phyloP scores from a whole-genome alignment of 1,140 invertebrate species.

The Amyelois transitella region DNA sequence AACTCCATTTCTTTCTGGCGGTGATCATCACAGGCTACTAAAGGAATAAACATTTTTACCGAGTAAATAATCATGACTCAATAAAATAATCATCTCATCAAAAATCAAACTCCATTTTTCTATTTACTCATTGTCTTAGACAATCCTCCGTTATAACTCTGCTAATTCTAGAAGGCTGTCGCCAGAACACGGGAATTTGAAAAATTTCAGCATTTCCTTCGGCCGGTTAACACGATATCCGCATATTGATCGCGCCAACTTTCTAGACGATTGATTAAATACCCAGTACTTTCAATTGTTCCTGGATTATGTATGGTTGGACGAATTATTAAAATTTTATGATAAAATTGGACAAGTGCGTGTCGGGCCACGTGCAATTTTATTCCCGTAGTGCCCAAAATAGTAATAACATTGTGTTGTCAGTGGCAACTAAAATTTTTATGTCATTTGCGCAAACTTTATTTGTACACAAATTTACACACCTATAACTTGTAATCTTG shows the following conservation, averaged over 20 bases:
- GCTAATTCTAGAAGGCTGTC: slow-evolving; percentile 39
- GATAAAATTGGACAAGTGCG: neutral
- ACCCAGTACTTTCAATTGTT: slow-evolving; percentile 19
- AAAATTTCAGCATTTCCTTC: slow-evolving; percentile 25
- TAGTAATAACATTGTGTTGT: too few relatives aligned
- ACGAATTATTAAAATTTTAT: neutral
- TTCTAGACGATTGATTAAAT: slow-evolving; percentile 68
- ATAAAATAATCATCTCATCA: too few relatives aligned
- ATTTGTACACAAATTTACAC: too few relatives aligned
- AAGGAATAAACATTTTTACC: too few relatives aligned
- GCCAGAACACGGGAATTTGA: slow-evolving; percentile 16
- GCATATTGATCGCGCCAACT: slow-evolving; percentile 62
- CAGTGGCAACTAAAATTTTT: too few relatives aligned
- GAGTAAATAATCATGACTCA: too few relatives aligned
- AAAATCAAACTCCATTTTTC: neutral
- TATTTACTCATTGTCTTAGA: neutral
- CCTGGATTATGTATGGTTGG: slow-evolving; percentile 1
- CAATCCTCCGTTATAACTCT: slow-evolving; percentile 30
- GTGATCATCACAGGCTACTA: too few relatives aligned
- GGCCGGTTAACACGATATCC: slow-evolving; percentile 41
- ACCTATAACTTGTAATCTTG: too few relatives aligned
- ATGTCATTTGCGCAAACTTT: too few relatives aligned
- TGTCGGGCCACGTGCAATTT: neutral
- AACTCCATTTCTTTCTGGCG: too few relatives aligned
- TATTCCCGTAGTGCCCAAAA: too few relatives aligned